Evolutionary conservation across 1,140 invertebrate genomes (phyloP).

Genomic region (Manduca sexta): DNA sequence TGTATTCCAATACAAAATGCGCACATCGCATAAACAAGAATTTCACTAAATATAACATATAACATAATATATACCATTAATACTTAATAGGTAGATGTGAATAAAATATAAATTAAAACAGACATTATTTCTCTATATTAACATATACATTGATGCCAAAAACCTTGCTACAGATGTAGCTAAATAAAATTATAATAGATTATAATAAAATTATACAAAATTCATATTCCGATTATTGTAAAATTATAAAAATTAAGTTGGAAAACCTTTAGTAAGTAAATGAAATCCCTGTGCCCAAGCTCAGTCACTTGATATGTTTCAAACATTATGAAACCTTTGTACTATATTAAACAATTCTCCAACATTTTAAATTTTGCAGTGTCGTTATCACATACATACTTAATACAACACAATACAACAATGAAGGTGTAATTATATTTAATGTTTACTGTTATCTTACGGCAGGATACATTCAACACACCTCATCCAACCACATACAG

Average conservation of each 20-base stretch:
- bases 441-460: background rate
- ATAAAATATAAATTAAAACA: constrained; percentile 4
- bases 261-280: background rate
- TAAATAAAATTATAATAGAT: background rate
- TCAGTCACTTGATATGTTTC: constrained; percentile 29
- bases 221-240: background rate
- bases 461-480: background rate
- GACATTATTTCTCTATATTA: constrained; percentile 1
- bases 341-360: constrained; percentile 20
- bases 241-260: too few relatives aligned
- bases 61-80: too few relatives aligned
- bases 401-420: background rate
- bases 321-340: constrained; percentile 27
- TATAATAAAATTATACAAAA: constrained; percentile 1
- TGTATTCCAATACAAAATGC: too few relatives aligned
- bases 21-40: too few relatives aligned
- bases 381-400: constrained; percentile 1
- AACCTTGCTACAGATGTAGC: background rate
- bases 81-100: too few relatives aligned
- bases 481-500: too few relatives aligned
- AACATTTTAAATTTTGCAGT: background rate
- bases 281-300: constrained; percentile 1
- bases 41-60: too few relatives aligned
- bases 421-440: too few relatives aligned
- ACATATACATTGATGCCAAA: constrained; percentile 2